phyloP scores from a whole-genome alignment of 2,113 vertebrate species.

The Phrynocephalus versicolor region DNA sequence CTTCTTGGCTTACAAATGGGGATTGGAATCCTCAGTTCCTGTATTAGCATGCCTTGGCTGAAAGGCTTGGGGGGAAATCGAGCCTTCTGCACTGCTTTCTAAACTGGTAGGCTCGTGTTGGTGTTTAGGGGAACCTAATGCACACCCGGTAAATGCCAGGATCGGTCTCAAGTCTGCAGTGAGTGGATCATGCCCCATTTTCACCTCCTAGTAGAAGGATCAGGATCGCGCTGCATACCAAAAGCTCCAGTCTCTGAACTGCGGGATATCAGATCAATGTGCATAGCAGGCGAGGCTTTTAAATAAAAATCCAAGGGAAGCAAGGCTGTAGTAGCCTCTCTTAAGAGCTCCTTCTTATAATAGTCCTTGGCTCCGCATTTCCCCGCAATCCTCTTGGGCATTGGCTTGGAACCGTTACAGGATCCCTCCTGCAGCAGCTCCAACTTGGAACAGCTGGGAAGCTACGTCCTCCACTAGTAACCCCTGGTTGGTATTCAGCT shows the following conservation, averaged over 20 bases:
- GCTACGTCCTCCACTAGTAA: background rate
- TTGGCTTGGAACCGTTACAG: slow-evolving; percentile 22
- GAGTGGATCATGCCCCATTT: background rate
- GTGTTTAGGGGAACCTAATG: background rate
- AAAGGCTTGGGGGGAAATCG: background rate
- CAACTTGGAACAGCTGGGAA: slow-evolving; percentile 28
- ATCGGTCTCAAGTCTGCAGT: background rate
- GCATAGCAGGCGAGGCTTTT: background rate
- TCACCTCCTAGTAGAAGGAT: too few species aligned
- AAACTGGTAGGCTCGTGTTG: background rate
- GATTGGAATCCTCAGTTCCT: background rate
- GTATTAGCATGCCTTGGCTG: background rate
- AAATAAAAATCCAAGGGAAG: background rate
- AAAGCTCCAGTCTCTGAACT: background rate
- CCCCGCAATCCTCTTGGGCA: slow-evolving; percentile 16
- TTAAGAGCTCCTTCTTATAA: slow-evolving; percentile 15
- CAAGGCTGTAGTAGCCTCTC: background rate
- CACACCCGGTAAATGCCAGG: background rate
- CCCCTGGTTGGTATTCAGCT: slow-evolving; percentile 16
- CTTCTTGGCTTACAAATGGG: background rate
- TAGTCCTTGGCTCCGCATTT: background rate
- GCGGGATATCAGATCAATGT: too few species aligned
- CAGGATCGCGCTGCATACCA: background rate
- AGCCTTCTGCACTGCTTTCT: too few species aligned
- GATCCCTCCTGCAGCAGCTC: slow-evolving; percentile 14